Evolutionary conservation across 2,888 invertebrate genomes (phyloP), one percentile per base, ranked within the genome.

Genomic region (Heteropelma amictum): DNA sequence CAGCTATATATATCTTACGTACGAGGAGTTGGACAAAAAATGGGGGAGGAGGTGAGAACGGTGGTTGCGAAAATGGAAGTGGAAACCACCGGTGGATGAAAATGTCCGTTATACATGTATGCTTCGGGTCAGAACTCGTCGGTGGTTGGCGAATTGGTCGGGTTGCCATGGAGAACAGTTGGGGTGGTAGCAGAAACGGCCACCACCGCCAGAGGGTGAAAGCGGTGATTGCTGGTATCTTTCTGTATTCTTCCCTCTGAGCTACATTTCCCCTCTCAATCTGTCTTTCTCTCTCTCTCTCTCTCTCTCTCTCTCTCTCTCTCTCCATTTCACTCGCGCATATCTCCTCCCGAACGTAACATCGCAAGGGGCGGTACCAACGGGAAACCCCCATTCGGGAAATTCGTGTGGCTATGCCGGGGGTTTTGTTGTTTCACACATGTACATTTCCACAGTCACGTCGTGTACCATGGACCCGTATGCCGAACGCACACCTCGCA

Each of bases 91-190:
- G 58, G 51, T 60, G 26, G 54, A 67, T 56, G 64, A 77, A 76
- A 80, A 79, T 61, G 40, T 70, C 53, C 63, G 72, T 65, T 47
- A 63, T 70, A 58, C 53, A 45, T 68, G 77, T 72, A 58, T 81
- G 82, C 64, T 65, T 68, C 81, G 83, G 84, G 81, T 82, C 82
- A 86, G 81, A 54, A 80, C 82, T 84, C 84, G 87, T 82, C 83
- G 83, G 82, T 81, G 87, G 87, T 87, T 87, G 87, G 87, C 83
- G 87, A 86, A 87, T 86, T 85, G 86, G 81, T 81, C 83, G 86
- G 86, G 88, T 88, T 88, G 87, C 88, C 85, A 88, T 88, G 88
- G 87, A 83, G 86, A 88, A 85, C 82, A 76, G 77, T 79, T 65
- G 80, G 79, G 81, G 83, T 76, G 77, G 73, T 30, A 77, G 79